Evolutionary conservation across 2,888 invertebrate genomes (phyloP), one percentile per base, ranked within the genome.

Genomic region (Dinocampus coccinellae): DNA sequence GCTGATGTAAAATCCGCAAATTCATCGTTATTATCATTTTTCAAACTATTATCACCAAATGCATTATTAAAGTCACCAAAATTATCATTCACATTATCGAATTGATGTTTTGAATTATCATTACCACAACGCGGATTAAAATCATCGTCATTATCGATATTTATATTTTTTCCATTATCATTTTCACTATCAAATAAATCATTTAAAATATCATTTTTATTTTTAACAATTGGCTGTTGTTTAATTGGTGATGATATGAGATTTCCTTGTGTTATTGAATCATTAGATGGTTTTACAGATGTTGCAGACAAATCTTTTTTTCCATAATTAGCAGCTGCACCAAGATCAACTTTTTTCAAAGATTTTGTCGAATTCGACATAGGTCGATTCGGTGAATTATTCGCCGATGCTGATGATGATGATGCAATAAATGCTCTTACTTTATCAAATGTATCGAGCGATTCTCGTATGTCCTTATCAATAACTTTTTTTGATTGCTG

Each of bases 1-100:
- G 94, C 94, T 57, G 92, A 91, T 73, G 90, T 90, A 86, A 96
- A 95, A 88, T 95, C 96, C 0, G 95, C 96, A 88, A 96, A 96
- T 76, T 93, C 93, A 78, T 93, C 93, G 63, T 70, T 29, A 62
- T 68, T 22, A 61, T 72, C 39, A 39, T n/a, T 20, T 34, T 69
- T 63, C 61, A 29, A 55, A 16, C 34, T 73, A 10, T 86, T 78
- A 66, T 84, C 82, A 13, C 89, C 90, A 85, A 95, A 95, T 0
- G 93, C 95, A 74, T 91, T 90, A 3, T 92, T 89, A 84, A 95
- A 95, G 88, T 95, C 94, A 0, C 95, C 95, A 86, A 95, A 95
- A 72, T 95, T 95, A 39, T 83, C 53, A 78, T 84, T 85, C 1
- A 77, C 69, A 62, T 81, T 83, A 39, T 83, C 78, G 29, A 80